These are phyloP conservation scores for Spodoptera litura DNA, from an alignment of 1,140 invertebrate genomes.

Conservation along the genomic window DNA sequence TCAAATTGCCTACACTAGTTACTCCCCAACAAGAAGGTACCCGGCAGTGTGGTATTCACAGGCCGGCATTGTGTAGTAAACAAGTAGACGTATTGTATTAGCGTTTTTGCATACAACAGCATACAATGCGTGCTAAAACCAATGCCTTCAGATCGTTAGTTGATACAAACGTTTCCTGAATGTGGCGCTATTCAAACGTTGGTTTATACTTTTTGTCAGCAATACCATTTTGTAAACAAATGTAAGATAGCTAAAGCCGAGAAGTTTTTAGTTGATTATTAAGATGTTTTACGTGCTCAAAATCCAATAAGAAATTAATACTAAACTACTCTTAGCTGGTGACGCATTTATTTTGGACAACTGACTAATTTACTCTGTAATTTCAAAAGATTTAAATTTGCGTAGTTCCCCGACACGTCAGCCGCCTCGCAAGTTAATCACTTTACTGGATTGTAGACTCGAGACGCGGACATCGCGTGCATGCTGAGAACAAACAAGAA, in stretches of 20 bases:
- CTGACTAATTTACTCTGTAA: constrained; percentile 1
- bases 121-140: constrained; percentile 9
- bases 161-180: constrained; percentile 28
- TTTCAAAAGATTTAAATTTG: background rate
- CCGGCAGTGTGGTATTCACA: background rate
- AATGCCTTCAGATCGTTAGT: constrained; percentile 7
- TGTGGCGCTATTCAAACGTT: background rate
- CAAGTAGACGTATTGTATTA: background rate
- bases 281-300: background rate
- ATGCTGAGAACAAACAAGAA: constrained; percentile 23
- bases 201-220: background rate
- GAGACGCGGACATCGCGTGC: constrained; percentile 14
- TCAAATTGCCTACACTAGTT: too few species aligned
- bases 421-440: constrained; percentile 11
- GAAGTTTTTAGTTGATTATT: background rate
- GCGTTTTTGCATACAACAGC: constrained; percentile 11
- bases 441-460: constrained; percentile 9
- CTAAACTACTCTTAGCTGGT: background rate
- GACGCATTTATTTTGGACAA: background rate
- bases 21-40: background rate
- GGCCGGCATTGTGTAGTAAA: background rate
- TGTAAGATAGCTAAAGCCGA: background rate
- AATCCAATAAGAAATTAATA: background rate
- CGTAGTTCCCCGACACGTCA: constrained; percentile 29
- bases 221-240: constrained; percentile 9